Evolutionary conservation across 2,113 vertebrate genomes (phyloP), one percentile per base, ranked within the genome.

Genomic region (Charina bottae): DNA sequence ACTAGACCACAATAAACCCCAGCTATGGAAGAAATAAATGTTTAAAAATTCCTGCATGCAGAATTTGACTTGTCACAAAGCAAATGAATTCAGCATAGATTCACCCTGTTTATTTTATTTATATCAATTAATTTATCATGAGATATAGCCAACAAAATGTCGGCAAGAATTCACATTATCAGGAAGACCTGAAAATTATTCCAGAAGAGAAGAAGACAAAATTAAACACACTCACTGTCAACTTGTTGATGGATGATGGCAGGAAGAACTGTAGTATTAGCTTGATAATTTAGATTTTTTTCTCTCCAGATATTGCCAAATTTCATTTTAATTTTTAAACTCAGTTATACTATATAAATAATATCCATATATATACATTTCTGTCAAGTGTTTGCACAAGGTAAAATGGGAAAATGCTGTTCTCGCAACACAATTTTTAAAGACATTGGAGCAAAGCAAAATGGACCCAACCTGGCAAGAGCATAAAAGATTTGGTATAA

Each of bases 381-480:
- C 86, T 94, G 85, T 89, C 88, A 91, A 90, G 83, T 93, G 46
- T 72, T 83, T 89, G 92, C 83, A 33, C 59, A 49, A 94, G 17
- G 11, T 85, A 84, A 49, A 19, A 33, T 15, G 10, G 90, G 94
- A 95, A 95, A 86, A 59, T 42, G 53, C 1, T 87, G 91, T 23
- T 92, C 78, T 89, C 55, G 93, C 68, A 83, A 89, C 87, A 24
- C 42, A 58, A 49, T 54, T 93, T 26, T 62, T 24, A 33, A 49
- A 87, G 54, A 72, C 53, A 2, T 91, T 92, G 46, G 94, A 72
- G 90, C 72, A 90, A 95, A 95, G 92, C 56, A 92, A 94, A 96
- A 90, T 4, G 1, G 0, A 72, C 28, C 89, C 37, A 10, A 86
- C 95, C 94, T 46, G 6, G 13, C 64, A 68, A 54, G 89, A 26